Percentiles rank a stretch among this genome's conserved stretches.
Conservation (phyloP, 2,797 vertebrate species). For the Vespertilio murinus region DNA sequence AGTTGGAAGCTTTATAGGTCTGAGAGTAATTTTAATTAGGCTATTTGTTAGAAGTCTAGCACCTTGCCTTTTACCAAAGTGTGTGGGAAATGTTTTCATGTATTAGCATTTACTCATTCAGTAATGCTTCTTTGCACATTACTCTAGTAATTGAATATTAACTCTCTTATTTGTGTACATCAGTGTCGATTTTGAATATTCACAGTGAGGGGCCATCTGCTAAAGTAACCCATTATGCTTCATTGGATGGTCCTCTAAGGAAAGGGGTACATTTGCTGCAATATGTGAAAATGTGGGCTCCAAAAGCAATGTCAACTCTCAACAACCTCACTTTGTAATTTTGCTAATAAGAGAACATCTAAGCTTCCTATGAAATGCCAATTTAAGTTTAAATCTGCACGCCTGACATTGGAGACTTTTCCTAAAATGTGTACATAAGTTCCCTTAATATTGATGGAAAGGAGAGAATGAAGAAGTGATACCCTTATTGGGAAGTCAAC, state of each 20-base stretch:
- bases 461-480: not conserved
- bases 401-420: not conserved
- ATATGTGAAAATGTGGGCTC: not conserved
- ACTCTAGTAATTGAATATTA: slow-evolving; percentile 33
- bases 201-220: not conserved
- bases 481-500: not conserved
- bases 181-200: slow-evolving; percentile 14
- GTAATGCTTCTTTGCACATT: not conserved
- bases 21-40: not conserved
- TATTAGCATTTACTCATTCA: not conserved
- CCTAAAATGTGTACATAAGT: fast-evolving
- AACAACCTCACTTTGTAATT: not conserved
- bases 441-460: not conserved
- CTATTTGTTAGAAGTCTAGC: not conserved
- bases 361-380: slow-evolving; percentile 1
- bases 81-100: not conserved
- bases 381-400: not conserved
- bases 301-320: not conserved
- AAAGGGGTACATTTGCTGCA: not conserved
- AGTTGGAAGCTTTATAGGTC: not conserved
- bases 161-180: not conserved
- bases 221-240: not conserved
- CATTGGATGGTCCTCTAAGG: slow-evolving; percentile 10
- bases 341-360: not conserved
- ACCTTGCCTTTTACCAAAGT: not conserved